These are phyloP conservation scores for Coenonympha arcania DNA, from an alignment of 2,888 invertebrate species.

Conservation along the genomic window DNA sequence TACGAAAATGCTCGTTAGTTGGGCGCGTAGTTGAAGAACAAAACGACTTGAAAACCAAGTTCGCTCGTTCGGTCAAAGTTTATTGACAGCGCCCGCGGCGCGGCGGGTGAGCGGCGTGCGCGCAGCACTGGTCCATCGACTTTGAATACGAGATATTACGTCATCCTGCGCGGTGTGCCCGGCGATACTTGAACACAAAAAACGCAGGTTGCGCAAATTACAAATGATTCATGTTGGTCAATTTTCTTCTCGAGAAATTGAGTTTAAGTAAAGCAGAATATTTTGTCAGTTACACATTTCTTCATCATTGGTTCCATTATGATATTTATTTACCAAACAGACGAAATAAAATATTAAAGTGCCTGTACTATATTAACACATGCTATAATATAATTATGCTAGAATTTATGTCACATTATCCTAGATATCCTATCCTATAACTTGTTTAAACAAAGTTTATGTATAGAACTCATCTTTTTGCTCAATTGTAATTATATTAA, in stretches of 20 bases:
- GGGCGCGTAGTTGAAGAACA: slow-evolving; percentile 32
- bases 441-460: too few relatives aligned
- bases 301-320: too few relatives aligned
- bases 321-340: too few relatives aligned
- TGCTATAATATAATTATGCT: too few relatives aligned
- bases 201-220: slow-evolving; percentile 43
- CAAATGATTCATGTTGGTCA: slow-evolving; percentile 41
- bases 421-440: too few relatives aligned
- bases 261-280: background rate
- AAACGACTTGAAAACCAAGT: slow-evolving; percentile 48
- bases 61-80: slow-evolving; percentile 66
- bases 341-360: too few relatives aligned
- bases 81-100: slow-evolving; percentile 68
- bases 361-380: too few relatives aligned
- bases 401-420: too few relatives aligned
- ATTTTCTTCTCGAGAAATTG: background rate
- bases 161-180: too few relatives aligned
- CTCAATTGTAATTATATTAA: too few relatives aligned
- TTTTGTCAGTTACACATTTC: too few relatives aligned
- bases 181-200: slow-evolving; percentile 50
- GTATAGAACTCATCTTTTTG: too few relatives aligned
- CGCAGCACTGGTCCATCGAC: slow-evolving; percentile 45
- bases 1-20: slow-evolving; percentile 1
- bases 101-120: slow-evolving; percentile 43
- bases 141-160: slow-evolving; percentile 49